Conservation (phyloP, 2,797 vertebrate species). For the Anomalospiza imberbis region DNA sequence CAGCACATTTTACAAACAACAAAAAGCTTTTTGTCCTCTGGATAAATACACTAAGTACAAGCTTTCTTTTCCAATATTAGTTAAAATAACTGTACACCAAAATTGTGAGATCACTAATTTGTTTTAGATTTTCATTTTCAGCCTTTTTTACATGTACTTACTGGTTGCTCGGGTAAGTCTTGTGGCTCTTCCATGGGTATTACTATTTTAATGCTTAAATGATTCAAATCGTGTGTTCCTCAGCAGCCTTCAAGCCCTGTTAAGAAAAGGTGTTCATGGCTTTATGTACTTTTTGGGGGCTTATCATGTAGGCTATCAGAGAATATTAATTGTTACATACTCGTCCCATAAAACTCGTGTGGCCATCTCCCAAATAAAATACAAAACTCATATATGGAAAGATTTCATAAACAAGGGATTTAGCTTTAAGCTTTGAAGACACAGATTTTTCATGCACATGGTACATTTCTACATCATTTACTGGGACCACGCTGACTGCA, state of each 20-base stretch:
- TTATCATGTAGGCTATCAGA: slow-evolving; percentile 77
- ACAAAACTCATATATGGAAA: slow-evolving; percentile 43
- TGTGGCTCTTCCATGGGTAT: slow-evolving; percentile 88
- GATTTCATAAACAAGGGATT: slow-evolving; percentile 69
- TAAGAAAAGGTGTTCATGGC: slow-evolving; percentile 64
- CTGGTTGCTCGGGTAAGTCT: slow-evolving; percentile 86
- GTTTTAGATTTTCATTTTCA: background rate
- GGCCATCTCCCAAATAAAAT: slow-evolving; percentile 62
- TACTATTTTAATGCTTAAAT: slow-evolving; percentile 40
- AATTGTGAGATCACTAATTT: background rate
- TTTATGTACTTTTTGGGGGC: slow-evolving; percentile 67
- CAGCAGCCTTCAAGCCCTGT: slow-evolving; percentile 74
- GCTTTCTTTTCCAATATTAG: background rate
- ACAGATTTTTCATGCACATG: slow-evolving; percentile 35
- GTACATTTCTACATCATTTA: slow-evolving; percentile 42
- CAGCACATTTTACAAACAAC: background rate
- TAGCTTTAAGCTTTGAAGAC: slow-evolving; percentile 58
- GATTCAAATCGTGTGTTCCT: slow-evolving; percentile 63
- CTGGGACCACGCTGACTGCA: background rate
- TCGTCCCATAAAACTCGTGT: slow-evolving; percentile 53
- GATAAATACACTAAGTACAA: background rate
- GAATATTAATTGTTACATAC: slow-evolving; percentile 51
- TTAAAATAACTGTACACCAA: background rate
- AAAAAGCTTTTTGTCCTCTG: background rate
- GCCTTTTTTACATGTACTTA: slow-evolving; percentile 74